Evolutionary conservation across 1,140 invertebrate genomes (phyloP).

Genomic region (Eciton burchellii): DNA sequence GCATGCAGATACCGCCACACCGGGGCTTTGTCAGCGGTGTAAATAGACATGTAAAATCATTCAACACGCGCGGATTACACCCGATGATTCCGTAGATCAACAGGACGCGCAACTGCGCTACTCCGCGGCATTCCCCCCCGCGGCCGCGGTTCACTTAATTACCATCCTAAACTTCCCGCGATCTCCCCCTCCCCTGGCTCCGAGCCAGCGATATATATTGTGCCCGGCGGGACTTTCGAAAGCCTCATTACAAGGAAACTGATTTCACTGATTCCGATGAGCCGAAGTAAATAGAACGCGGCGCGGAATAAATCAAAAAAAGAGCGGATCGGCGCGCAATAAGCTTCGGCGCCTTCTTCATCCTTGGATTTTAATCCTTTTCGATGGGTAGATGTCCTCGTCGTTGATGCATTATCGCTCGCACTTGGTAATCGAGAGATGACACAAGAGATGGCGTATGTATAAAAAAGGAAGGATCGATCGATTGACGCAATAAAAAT

Average conservation of each 20-base stretch:
- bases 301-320: too few species aligned
- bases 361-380: background rate
- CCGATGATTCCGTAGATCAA: slow-evolving; percentile 58
- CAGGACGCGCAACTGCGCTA: slow-evolving; percentile 33
- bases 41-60: slow-evolving; percentile 63
- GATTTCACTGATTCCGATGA: slow-evolving; percentile 19
- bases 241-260: background rate
- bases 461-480: background rate
- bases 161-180: slow-evolving; percentile 3
- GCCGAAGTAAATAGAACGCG: background rate
- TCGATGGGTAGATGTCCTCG: too few species aligned
- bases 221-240: background rate
- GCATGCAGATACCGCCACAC: slow-evolving; percentile 23
- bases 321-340: background rate
- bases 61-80: slow-evolving; percentile 58
- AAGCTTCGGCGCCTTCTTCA: background rate
- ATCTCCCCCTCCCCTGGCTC: background rate
- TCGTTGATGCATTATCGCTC: too few species aligned
- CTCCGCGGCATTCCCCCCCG: slow-evolving; percentile 39
- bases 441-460: too few species aligned
- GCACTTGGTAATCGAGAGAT: too few species aligned
- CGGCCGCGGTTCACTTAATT: slow-evolving; percentile 38
- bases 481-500: slow-evolving; percentile 5
- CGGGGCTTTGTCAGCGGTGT: slow-evolving; percentile 62
- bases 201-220: slow-evolving; percentile 13